Base-by-base conservation (phyloP, 1,140 invertebrate species). In the Chelonus insularis region DNA sequence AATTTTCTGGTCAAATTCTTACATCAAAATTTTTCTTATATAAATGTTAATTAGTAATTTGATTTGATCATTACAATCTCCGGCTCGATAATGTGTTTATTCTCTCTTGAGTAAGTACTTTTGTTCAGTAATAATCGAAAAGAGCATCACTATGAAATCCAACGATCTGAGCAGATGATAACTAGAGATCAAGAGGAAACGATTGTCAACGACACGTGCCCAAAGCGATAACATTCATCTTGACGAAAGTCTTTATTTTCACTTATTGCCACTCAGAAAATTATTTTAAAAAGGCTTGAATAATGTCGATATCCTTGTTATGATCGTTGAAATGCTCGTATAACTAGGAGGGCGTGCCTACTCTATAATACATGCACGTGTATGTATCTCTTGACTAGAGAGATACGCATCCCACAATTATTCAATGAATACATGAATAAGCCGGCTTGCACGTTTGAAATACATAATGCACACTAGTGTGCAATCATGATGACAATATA, bases 371-470 rank as follows among this genome's bases (percentile, higher is more conserved):
- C 25, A 14, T 32, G 50, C 50, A 52, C 25, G 14, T 52, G 25
- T 32, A 36, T 18, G 16, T 52, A 36, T 52, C 23, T 52, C 14
- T 21, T 23, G 20, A 21, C 11, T 14, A 11, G 16, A 11, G 3
- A 55, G 52, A 55, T 55, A 55, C 34, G 34, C 34, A 55, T 66
- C 64, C 64, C 16, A 63, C 67, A 66, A 68, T 68, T 65, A 68
- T 68, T 68, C 67, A 68, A 68, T 68, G 67, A 68, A 68, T 68
- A 68, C 58, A 66, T 68, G 67, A 68, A 68, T 68, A 66, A 65
- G 16, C 36, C 36, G 51, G 14, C 34, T 48, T 11, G 48, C 32
- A 32, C 55, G 50, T 64, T 36, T 43, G 34, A 54, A 54, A 51
- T 61, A 68, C 60, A 68, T 65, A 63, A 68, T 63, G 60, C 58